phyloP scores from a whole-genome alignment of 2,113 vertebrate species.

The Lasiurus borealis region DNA sequence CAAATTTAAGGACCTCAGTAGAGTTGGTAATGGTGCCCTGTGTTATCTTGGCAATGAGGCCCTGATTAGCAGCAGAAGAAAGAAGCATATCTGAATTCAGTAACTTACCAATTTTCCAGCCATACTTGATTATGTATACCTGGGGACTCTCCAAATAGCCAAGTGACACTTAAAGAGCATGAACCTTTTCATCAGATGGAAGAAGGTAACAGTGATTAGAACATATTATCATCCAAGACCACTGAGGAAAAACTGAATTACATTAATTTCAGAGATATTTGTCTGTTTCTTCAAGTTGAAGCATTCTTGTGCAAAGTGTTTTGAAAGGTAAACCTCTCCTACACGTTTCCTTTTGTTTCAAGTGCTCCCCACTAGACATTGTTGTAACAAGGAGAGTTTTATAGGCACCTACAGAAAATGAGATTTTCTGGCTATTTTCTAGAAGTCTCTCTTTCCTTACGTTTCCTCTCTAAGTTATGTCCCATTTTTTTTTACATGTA shows the following conservation, averaged over 20 bases:
- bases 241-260: background rate
- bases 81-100: background rate
- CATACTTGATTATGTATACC: background rate
- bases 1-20: background rate
- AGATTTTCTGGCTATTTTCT: slow-evolving; percentile 8
- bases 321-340: background rate
- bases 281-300: background rate
- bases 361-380: background rate
- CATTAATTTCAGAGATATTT: background rate
- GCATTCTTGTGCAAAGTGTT: background rate
- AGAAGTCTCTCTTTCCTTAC: background rate
- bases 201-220: background rate
- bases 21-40: background rate
- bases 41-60: background rate
- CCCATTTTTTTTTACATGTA: background rate
- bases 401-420: background rate
- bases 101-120: background rate
- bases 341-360: background rate
- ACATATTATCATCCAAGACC: background rate
- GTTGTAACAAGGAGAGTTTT: background rate
- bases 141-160: background rate
- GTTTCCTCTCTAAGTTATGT: background rate
- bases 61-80: background rate
- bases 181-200: background rate
- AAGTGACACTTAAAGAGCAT: background rate